Evolutionary conservation across 2,797 vertebrate species (phyloP), one percentile per base, ranked within the genome.

Genomic region (Epinephelus coioides): DNA sequence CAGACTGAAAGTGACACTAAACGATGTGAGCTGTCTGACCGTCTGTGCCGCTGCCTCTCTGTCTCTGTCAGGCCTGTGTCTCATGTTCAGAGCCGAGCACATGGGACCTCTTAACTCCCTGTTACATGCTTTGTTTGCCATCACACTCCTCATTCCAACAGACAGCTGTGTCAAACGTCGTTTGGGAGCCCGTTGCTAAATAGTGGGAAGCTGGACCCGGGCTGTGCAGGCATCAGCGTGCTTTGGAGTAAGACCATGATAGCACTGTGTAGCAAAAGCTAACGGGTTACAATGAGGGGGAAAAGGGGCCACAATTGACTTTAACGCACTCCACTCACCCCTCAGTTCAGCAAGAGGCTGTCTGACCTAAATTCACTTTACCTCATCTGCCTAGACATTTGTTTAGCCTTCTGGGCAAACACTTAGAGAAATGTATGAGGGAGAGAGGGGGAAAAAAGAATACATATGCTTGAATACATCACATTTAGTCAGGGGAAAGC

Each of bases 361-460:
- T 87, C 88, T 95, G 95, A 96, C 95, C 95, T 94, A 95, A 93
- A 96, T 96, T 95, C 92, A 87, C 91, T 95, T 92, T 88, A 94
- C 94, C 93, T 95, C 94, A 95, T 95, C 94, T 95, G 94, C 94
- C 93, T 92, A 95, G 95, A 95, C 92, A 91, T 95, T 95, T 95
- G 95, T 96, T 96, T 96, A 95, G 95, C 94, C 95, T 95, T 94
- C 93, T 94, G 95, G 95, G 94, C 94, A 95, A 96, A 96, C 94
- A 95, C 94, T 95, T 95, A 94, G 90, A 95, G 94, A 96, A 94
- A 94, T 94, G 93, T 94, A 93, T 94, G 92, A 91, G 91, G 91
- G 80, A 89, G 90, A 88, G 85, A 82, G 78, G 69, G 30, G 34
- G 61, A 76, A 82, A 89, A 80, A 80, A 83, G 73, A 88, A 88